Percentiles rank a stretch among this genome's conserved stretches.
These are phyloP conservation scores for Tokudaia muenninki DNA, from an alignment of 2,797 vertebrate species.

Conservation along the genomic window DNA sequence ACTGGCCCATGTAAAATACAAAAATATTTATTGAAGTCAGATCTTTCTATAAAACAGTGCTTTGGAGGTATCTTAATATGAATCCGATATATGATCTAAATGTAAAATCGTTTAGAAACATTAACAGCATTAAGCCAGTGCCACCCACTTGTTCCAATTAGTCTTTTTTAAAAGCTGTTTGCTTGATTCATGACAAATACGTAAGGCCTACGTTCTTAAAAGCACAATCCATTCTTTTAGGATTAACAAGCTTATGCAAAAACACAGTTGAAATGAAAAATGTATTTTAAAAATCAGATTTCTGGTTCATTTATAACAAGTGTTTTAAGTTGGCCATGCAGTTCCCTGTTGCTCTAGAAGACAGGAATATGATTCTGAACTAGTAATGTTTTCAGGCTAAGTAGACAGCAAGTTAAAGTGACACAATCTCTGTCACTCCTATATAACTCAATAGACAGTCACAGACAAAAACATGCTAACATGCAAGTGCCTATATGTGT, in stretches of 20 bases:
- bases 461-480: conserved; percentile 56
- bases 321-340: conserved; percentile 80
- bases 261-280: conserved; percentile 71
- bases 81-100: conserved; percentile 76
- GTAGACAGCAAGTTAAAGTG: conserved; percentile 58
- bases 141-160: conserved; percentile 73
- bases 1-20: conserved; percentile 83
- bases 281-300: conserved; percentile 69
- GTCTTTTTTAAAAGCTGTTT: conserved; percentile 67
- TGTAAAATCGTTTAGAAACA: conserved; percentile 73
- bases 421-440: conserved; percentile 43
- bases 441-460: conserved; percentile 60
- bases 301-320: conserved; percentile 71
- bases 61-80: conserved; percentile 82
- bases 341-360: conserved; percentile 80
- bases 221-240: conserved; percentile 78
- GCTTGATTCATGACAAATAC: conserved; percentile 78
- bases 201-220: conserved; percentile 77
- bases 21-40: conserved; percentile 78
- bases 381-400: conserved; percentile 72
- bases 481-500: conserved; percentile 54
- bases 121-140: conserved; percentile 84
- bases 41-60: conserved; percentile 79
- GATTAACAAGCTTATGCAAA: conserved; percentile 73
- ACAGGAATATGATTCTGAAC: conserved; percentile 78